Percentiles rank a stretch among this genome's conserved stretches.
Evolutionary conservation across 2,888 invertebrate genomes (phyloP).

Genomic region (Neria commutata): DNA sequence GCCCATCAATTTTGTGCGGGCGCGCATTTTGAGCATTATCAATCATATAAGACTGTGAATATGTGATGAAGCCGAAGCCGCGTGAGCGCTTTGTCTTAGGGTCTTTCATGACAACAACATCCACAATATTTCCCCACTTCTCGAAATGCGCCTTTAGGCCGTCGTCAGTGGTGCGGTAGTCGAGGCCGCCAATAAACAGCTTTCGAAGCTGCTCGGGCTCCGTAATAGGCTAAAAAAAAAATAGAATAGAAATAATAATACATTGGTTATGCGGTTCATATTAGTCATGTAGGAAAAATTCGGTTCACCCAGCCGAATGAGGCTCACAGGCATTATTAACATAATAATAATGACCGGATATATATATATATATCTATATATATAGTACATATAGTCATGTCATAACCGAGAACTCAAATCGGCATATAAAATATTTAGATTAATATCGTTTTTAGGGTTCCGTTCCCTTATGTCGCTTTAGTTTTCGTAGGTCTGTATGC

Average conservation of each 20-base stretch:
- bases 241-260: neutral
- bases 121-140: constrained; percentile 96
- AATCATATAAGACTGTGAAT: constrained; percentile 91
- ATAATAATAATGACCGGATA: too few species aligned
- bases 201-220: constrained; percentile 80
- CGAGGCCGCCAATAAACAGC: constrained; percentile 93
- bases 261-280: neutral
- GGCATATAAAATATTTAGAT: too few species aligned
- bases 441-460: too few species aligned
- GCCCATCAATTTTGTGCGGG: constrained; percentile 92
- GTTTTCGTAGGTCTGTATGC: too few species aligned
- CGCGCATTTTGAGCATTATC: constrained; percentile 90
- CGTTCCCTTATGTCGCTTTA: too few species aligned
- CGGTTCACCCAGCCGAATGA: too few species aligned
- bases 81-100: constrained; percentile 92
- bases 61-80: constrained; percentile 98
- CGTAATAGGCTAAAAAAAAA: constrained; percentile 46
- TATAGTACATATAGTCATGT: too few species aligned
- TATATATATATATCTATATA: too few species aligned
- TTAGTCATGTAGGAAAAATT: too few species aligned
- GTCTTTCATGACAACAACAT: constrained; percentile 97
- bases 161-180: constrained; percentile 91
- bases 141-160: constrained; percentile 91
- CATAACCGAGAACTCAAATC: too few species aligned
- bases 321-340: too few species aligned